Base-by-base conservation (phyloP, 1,140 invertebrate genomes). In the Lasioglossum baleicum region DNA sequence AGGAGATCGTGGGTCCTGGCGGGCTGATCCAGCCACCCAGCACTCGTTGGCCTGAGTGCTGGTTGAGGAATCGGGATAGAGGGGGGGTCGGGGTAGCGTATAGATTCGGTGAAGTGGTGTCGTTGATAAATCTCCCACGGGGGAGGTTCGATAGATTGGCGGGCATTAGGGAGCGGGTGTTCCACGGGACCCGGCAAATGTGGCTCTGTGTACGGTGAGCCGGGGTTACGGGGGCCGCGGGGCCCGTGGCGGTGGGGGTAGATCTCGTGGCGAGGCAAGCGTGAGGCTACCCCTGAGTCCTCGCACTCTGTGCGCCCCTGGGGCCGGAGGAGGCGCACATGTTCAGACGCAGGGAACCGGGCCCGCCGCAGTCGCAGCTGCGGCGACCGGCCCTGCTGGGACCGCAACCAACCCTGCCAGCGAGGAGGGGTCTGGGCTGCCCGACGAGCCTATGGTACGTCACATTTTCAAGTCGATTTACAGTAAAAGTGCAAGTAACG, bases 201-300 rank as follows among this genome's bases (percentile, higher is more conserved):
- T 92, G 91, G 90, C 91, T 92, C 85, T 91, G 90, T 92, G 91
- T 81, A 92, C 90, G 90, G 90, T 92, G 91, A 92, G 87, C 87
- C 88, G 83, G 83, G 88, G 88, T 85, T 89, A 88, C 86, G 88
- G 86, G 76, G 87, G 88, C 88, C 89, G 89, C 44, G 83, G 84
- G 89, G 87, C 87, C 89, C 88, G 89, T 80, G 85, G 87, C 79
- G 86, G 79, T 74, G 85, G 83, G 13, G 65, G 82, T 64, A 87
- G 86, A 56, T 82, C 83, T 35, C 82, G 85, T 17, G 82, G 77
- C 31, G 83, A 86, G 51, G 68, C 86, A 65, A 80, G 82, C 76
- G 88, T 88, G 68, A 80, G 90, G 68, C 31, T 91, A 83, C 86
- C 89, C 44, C 78, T 90, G 76, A 90, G 88, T 83, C 85, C 88